phyloP scores from a whole-genome alignment of 1,140 invertebrate genomes.

The Riptortus pedestris region DNA sequence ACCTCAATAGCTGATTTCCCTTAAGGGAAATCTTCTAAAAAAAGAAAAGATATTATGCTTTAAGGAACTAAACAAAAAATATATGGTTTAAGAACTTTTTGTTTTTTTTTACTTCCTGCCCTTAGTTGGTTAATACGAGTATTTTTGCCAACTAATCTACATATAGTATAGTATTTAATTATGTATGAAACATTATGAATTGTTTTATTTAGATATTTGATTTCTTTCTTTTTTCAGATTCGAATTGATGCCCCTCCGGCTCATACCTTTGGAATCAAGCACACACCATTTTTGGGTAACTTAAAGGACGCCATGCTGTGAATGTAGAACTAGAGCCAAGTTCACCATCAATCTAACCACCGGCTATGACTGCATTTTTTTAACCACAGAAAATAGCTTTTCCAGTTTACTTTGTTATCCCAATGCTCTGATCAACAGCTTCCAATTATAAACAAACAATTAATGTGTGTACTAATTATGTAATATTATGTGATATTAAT shows the following conservation, averaged over 20 bases:
- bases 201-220: background rate
- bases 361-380: background rate
- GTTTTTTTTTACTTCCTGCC: background rate
- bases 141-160: background rate
- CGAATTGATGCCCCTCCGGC: constrained; percentile 32
- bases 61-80: background rate
- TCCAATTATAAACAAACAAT: too few species aligned
- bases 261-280: constrained; percentile 34
- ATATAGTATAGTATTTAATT: background rate
- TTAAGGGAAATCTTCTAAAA: too few species aligned
- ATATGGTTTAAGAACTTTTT: background rate
- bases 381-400: too few species aligned
- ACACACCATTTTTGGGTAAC: constrained; percentile 27
- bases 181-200: background rate
- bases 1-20: too few species aligned
- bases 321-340: background rate
- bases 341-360: background rate
- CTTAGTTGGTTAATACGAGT: background rate
- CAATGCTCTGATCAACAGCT: too few species aligned
- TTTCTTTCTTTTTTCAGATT: constrained; percentile 29
- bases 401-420: too few species aligned
- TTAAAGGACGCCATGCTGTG: constrained; percentile 1
- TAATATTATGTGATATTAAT: too few species aligned
- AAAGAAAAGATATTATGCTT: too few species aligned
- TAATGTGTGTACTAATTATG: too few species aligned